Evolutionary conservation across 64 coral and sea anemone genomes (phyloP), one percentile per base, ranked within the genome.

Genomic region (Montipora sp.): DNA sequence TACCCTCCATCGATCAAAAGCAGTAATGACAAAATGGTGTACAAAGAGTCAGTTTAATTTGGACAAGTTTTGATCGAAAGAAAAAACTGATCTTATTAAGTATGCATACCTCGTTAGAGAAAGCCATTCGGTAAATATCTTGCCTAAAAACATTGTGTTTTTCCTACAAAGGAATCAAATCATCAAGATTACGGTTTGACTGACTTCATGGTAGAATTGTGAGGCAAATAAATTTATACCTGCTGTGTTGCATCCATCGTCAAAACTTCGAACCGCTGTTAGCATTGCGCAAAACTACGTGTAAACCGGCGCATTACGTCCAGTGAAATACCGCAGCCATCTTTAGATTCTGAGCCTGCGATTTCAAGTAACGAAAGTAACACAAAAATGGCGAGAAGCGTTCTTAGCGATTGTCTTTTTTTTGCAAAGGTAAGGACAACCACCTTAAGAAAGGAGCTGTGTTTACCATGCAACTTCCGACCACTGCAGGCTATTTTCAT

Each of bases 201-300:
- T 12, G 5, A 19, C 36, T 22, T 13, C 21, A 84, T 63, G 13
- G 15, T 44, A 67, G 10, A 11, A 49, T 84, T 48, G 22, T 13
- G 8, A 12, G 16, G 7, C 12, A 76, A 69, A 44, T 20, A 15
- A 22, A 9, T 9, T 5, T 45, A 12, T 85, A 85, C 82, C 82
- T 85, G 82, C 47, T 85, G 63, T 18, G 65, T 10, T 1, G 82
- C 82, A 68, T 85, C 82, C 82, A 85, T 85, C 46, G 65, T 83
- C 12, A 36, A 36, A 36, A 36, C 11, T 72, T 85, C 47, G 16
- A 45, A 47, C 46, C 47, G 14, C n/a, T 46, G 18, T 22, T 2
- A 18, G 7, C 8, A 9, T 14, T 85, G 61, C 82, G 82, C 61
- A 85, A 7, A 48, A 0, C 15, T 85, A 16, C 82, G 82, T 45